Conservation (phyloP, 2,888 invertebrate species). For the Phlogophora meticulosa region DNA sequence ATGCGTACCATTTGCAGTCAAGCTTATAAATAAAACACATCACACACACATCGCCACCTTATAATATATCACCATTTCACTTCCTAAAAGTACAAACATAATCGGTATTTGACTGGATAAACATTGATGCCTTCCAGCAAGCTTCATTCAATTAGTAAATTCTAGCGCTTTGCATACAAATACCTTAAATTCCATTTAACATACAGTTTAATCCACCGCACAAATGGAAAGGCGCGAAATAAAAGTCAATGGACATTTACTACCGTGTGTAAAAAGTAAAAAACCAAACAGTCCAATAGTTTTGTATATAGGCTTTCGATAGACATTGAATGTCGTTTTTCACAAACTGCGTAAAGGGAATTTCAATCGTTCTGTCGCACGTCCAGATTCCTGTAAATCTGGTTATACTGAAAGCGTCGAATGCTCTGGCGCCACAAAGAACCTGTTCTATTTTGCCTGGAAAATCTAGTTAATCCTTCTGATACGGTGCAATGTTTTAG, state of each 20-base stretch:
- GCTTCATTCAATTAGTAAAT: not conserved
- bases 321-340: slow-evolving; percentile 51
- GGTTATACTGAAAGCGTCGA: slow-evolving; percentile 35
- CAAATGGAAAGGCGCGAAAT: slow-evolving; percentile 22
- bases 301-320: slow-evolving; percentile 45
- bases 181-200: slow-evolving; percentile 9
- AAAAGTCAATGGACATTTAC: slow-evolving; percentile 46
- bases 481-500: slow-evolving; percentile 22
- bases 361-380: slow-evolving; percentile 57
- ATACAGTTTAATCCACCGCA: slow-evolving; percentile 16
- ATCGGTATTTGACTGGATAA: not conserved
- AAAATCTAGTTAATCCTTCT: slow-evolving; percentile 32
- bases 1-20: slow-evolving; percentile 51
- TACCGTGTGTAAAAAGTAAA: slow-evolving; percentile 37
- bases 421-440: slow-evolving; percentile 30
- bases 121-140: slow-evolving; percentile 2
- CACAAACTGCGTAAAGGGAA: slow-evolving; percentile 37
- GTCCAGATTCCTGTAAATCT: slow-evolving; percentile 52
- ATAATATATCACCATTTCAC: slow-evolving; percentile 30
- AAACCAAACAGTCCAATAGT: slow-evolving; percentile 30
- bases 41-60: slow-evolving; percentile 42
- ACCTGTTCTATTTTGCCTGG: slow-evolving; percentile 13
- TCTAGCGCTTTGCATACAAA: not conserved
- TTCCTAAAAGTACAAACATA: slow-evolving; percentile 1
- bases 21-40: slow-evolving; percentile 59